Evolutionary conservation across 2,888 invertebrate genomes (phyloP), one percentile per base, ranked within the genome.

Genomic region (Drosophila nigricruria): DNA sequence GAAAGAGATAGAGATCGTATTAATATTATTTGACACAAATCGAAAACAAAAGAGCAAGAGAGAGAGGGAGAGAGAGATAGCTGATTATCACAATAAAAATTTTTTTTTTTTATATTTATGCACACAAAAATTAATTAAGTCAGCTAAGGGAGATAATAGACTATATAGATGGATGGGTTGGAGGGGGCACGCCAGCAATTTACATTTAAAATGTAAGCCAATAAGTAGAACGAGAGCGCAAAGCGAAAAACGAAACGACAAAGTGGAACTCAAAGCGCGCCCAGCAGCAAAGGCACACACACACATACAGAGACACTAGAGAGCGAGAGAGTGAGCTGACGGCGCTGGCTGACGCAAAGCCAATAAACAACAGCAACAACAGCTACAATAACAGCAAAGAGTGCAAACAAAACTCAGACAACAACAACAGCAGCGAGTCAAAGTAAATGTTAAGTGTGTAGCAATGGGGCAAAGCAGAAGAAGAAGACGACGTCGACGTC

Each of bases 151-250:
- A 56, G 65, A 69, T 75, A 82, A 76, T 71, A 63, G 59, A 25
- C 62, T 38, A 53, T 32, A 20, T 32, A 14, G 18, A 49, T 52
- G 43, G 56, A 53, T 25, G 53, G n/a, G n/a, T n/a, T n/a, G n/a
- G n/a, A n/a, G n/a, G 53, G 52, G 62, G 38, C 38, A 43, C 47
- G 47, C 47, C 69, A 62, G 63, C 62, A 77, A 77, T 84, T 76
- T 84, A 67, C 79, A 82, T 82, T 64, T 72, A 66, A 84, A 75
- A 67, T 82, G 76, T 82, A 77, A 73, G 80, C 67, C 82, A 85
- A 81, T 64, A 84, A 68, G 59, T 73, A 69, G 53, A 59, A 66
- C 61, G 65, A 76, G 62, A 53, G 43, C 73, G 45, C 56, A 70
- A 70, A 74, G 63, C 66, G 54, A 61, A 67, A 67, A 64, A 36